phyloP scores from a whole-genome alignment of 2,888 invertebrate genomes.

The Iphiclides podalirius region DNA sequence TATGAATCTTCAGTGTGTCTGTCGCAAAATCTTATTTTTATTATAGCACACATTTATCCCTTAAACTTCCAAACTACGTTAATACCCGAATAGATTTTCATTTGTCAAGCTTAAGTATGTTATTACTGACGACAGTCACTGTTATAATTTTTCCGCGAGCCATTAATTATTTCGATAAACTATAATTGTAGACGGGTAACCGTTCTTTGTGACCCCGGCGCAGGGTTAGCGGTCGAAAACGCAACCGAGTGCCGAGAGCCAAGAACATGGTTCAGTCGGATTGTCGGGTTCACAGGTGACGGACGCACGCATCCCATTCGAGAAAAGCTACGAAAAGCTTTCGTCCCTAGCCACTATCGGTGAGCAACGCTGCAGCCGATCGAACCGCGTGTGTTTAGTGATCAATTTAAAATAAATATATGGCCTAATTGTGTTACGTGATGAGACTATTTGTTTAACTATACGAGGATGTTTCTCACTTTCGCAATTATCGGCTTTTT shows the following conservation, averaged over 20 bases:
- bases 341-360: slow-evolving; percentile 25
- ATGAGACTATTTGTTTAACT: slow-evolving; percentile 55
- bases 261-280: slow-evolving; percentile 52
- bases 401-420: slow-evolving; percentile 6
- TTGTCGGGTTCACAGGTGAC: slow-evolving; percentile 39
- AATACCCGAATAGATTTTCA: too few relatives aligned
- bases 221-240: slow-evolving; percentile 53
- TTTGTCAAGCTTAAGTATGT: background rate
- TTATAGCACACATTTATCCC: too few relatives aligned
- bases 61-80: too few relatives aligned
- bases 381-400: slow-evolving; percentile 44
- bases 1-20: too few relatives aligned
- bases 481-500: slow-evolving; percentile 62
- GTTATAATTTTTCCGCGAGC: background rate
- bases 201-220: slow-evolving; percentile 55
- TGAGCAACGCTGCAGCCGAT: slow-evolving; percentile 33
- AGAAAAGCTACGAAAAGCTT: slow-evolving; percentile 36
- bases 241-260: slow-evolving; percentile 37
- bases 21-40: too few relatives aligned
- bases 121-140: background rate
- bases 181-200: slow-evolving; percentile 64
- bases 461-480: slow-evolving; percentile 67
- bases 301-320: slow-evolving; percentile 39
- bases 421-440: slow-evolving; percentile 54
- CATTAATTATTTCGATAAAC: slow-evolving; percentile 31